Conservation (phyloP, 2,888 invertebrate species). For the Stomorhina lunata region DNA sequence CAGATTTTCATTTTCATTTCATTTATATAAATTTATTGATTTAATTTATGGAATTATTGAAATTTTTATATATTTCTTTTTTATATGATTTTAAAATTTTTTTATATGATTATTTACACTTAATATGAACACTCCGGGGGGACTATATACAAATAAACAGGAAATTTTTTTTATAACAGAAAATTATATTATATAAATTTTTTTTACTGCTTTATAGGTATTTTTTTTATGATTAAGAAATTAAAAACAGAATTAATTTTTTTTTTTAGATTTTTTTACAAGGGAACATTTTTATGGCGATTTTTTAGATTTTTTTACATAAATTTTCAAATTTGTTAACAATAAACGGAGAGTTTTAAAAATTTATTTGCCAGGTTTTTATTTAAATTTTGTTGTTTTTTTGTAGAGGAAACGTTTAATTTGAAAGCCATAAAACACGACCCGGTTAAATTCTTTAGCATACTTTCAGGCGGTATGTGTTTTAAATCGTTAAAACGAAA, state of each 20-base stretch:
- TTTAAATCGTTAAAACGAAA: conserved; percentile 30
- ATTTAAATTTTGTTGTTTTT: too few species aligned
- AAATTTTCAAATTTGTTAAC: too few species aligned
- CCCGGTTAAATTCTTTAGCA: conserved; percentile 40
- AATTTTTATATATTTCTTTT: conserved; percentile 24
- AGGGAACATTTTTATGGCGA: too few species aligned
- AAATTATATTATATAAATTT: conserved; percentile 1
- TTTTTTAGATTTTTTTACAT: too few species aligned
- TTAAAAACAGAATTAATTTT: background rate
- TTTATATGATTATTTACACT: conserved; percentile 21
- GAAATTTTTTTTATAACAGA: background rate
- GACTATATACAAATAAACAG: conserved; percentile 38
- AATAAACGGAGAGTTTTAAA: too few species aligned
- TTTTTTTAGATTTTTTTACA: background rate
- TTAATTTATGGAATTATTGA: conserved; percentile 40
- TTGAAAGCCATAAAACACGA: conserved; percentile 28
- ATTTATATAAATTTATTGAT: conserved; percentile 40
- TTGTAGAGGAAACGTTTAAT: background rate
- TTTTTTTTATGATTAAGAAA: background rate
- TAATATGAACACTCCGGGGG: conserved; percentile 10
- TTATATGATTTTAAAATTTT: conserved; percentile 26
- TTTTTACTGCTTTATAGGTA: background rate
- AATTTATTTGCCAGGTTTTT: too few species aligned
- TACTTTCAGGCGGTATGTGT: too few species aligned
- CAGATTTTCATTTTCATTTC: conserved; percentile 24